Percentiles rank a stretch among this genome's conserved stretches.
These are phyloP conservation scores for Conger conger DNA, from an alignment of 2,113 vertebrate genomes.

Conservation along the genomic window DNA sequence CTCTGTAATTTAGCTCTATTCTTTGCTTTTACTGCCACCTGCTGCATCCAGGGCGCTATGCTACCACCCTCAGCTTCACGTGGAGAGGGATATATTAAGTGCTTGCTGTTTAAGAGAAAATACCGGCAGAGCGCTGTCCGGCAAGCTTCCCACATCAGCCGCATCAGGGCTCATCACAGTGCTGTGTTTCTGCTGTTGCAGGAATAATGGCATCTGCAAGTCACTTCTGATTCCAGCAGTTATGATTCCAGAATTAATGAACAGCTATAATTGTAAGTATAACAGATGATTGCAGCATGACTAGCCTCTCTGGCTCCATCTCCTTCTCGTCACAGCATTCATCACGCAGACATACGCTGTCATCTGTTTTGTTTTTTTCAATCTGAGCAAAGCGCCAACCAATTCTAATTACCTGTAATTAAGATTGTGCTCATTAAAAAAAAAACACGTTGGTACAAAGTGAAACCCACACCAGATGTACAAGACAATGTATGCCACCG, in stretches of 20 bases:
- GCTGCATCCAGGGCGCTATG: background rate
- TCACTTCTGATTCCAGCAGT: slow-evolving; percentile 15
- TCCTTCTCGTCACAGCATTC: slow-evolving; percentile 17
- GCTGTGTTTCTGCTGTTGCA: background rate
- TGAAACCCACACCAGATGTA: slow-evolving; percentile 4
- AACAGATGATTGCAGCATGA: slow-evolving; percentile 31
- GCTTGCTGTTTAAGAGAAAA: background rate
- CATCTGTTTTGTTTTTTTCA: slow-evolving; percentile 9
- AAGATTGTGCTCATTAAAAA: slow-evolving; percentile 13
- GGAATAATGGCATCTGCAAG: slow-evolving; percentile 18
- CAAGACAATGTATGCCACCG: background rate
- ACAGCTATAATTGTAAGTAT: slow-evolving; percentile 29
- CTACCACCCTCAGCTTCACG: background rate
- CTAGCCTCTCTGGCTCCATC: slow-evolving; percentile 17
- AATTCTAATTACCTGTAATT: slow-evolving; percentile 27
- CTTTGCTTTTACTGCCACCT: background rate
- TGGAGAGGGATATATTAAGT: background rate
- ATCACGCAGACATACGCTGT: slow-evolving; percentile 22
- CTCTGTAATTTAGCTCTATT: background rate
- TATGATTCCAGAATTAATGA: slow-evolving; percentile 30
- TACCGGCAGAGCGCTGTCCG: background rate
- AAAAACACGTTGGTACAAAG: slow-evolving; percentile 2
- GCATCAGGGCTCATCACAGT: background rate
- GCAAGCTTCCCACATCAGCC: background rate
- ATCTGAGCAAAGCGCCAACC: background rate